Evolutionary conservation across 2,888 invertebrate genomes (phyloP).

Genomic region (Drosophila phalerata): DNA sequence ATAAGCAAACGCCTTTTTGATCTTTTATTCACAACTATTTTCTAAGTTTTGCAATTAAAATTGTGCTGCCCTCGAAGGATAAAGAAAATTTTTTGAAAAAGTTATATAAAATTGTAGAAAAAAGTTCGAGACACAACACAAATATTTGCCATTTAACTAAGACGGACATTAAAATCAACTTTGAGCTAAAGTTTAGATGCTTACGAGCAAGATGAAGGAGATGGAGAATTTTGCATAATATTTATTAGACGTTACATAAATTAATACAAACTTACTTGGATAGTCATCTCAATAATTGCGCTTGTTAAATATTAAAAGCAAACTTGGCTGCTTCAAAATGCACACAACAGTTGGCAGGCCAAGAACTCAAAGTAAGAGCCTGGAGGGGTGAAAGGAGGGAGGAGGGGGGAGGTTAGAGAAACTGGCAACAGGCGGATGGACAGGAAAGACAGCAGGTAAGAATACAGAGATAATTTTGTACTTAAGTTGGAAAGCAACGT

Average conservation of each 20-base stretch:
- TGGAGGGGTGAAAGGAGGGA: too few species aligned
- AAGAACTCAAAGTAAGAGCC: neutral
- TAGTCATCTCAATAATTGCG: constrained; percentile 69
- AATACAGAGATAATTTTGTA: constrained; percentile 15
- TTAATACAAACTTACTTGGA: constrained; percentile 61
- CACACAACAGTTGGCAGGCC: constrained; percentile 48
- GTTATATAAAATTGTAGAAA: constrained; percentile 6
- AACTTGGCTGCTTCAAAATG: constrained; percentile 55
- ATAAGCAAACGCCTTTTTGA: neutral
- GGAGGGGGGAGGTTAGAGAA: neutral
- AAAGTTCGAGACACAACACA: constrained; percentile 26
- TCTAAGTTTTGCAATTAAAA: constrained; percentile 4
- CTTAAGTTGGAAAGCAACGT: constrained; percentile 18
- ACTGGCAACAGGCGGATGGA: constrained; percentile 9
- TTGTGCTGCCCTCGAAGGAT: neutral
- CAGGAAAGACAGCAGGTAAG: constrained; percentile 4
- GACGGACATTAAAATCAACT: constrained; percentile 30
- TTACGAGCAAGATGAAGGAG: neutral
- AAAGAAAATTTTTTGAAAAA: neutral
- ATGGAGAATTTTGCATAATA: constrained; percentile 25
- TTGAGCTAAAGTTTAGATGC: constrained; percentile 29
- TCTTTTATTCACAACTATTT: neutral
- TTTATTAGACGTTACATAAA: constrained; percentile 49
- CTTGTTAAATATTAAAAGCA: constrained; percentile 70
- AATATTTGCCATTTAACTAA: constrained; percentile 26